Conservation (phyloP, 1,140 invertebrate species). For the Ruditapes philippinarum region DNA sequence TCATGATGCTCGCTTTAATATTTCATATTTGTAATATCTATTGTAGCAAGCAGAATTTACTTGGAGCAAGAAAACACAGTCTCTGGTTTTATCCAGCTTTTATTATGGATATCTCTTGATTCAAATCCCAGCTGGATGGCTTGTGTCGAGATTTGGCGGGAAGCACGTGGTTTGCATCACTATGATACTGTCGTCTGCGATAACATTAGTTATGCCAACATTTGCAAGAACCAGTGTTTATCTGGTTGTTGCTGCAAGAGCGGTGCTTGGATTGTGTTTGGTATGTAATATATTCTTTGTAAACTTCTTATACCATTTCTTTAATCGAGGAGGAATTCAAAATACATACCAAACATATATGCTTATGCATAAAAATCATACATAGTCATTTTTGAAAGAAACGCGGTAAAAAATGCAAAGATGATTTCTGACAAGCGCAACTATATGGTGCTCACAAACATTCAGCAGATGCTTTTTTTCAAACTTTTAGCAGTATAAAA, state of each 20-base stretch:
- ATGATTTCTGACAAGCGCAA: no score
- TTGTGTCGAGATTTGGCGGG: constrained; percentile 92
- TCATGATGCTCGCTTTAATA: no score
- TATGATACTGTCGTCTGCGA: background rate
- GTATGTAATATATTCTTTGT: background rate
- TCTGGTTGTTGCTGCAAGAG: background rate
- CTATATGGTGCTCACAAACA: no score
- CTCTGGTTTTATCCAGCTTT: constrained; percentile 21
- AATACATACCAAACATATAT: background rate
- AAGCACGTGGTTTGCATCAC: constrained; percentile 92
- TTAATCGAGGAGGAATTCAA: background rate
- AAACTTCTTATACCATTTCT: background rate
- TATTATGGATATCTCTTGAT: constrained; percentile 40
- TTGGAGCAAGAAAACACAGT: constrained; percentile 19
- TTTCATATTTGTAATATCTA: no score
- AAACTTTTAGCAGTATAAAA: no score
- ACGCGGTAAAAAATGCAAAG: background rate
- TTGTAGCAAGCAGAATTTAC: background rate
- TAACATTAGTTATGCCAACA: constrained; percentile 7
- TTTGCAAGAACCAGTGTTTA: background rate
- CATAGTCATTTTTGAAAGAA: background rate
- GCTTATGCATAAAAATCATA: background rate
- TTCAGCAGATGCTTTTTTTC: no score
- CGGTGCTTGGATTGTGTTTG: background rate
- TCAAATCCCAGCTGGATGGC: constrained; percentile 90